Evolutionary conservation across 2,797 vertebrate species (phyloP).

Genomic region (Gymnopithys bicolor): DNA sequence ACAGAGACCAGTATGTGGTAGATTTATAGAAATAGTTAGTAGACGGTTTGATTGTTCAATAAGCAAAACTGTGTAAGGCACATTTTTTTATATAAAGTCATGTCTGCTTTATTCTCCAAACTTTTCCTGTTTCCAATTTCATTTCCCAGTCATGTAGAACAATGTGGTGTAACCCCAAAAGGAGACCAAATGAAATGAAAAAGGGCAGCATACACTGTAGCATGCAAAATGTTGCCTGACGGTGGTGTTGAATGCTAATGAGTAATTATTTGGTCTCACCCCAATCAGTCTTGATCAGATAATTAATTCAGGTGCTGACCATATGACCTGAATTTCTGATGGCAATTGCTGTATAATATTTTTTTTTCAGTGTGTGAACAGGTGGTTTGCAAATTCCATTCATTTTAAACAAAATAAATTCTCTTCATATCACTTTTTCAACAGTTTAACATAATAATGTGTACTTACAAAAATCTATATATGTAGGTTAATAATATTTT

Average conservation of each 20-base stretch:
- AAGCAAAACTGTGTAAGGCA: constrained; percentile 12
- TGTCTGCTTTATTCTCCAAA: constrained; percentile 57
- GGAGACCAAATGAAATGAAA: not conserved
- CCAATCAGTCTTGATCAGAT: constrained; percentile 57
- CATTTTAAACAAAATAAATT: constrained; percentile 44
- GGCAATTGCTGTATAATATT: constrained; percentile 10
- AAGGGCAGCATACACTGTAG: not conserved
- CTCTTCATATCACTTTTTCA: constrained; percentile 9
- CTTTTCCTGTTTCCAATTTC: constrained; percentile 52
- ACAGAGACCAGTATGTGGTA: not conserved
- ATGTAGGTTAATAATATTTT: constrained; percentile 26
- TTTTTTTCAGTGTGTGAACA: constrained; percentile 40
- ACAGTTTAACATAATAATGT: constrained; percentile 25
- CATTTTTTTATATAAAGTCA: constrained; percentile 50
- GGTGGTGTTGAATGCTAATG: not conserved
- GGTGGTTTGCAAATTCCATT: constrained; percentile 41
- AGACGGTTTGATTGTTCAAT: constrained; percentile 10
- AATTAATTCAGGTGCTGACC: constrained; percentile 52
- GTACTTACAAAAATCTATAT: constrained; percentile 13
- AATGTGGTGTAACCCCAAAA: constrained; percentile 26
- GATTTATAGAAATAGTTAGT: constrained; percentile 24
- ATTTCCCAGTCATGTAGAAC: constrained; percentile 65
- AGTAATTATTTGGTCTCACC: constrained; percentile 47
- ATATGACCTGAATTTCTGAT: constrained; percentile 36
- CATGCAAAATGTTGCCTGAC: constrained; percentile 9